Percentiles rank a stretch among this genome's conserved stretches.
phyloP scores from a whole-genome alignment of 2,888 invertebrate species.

The Agrotis exclamationis region DNA sequence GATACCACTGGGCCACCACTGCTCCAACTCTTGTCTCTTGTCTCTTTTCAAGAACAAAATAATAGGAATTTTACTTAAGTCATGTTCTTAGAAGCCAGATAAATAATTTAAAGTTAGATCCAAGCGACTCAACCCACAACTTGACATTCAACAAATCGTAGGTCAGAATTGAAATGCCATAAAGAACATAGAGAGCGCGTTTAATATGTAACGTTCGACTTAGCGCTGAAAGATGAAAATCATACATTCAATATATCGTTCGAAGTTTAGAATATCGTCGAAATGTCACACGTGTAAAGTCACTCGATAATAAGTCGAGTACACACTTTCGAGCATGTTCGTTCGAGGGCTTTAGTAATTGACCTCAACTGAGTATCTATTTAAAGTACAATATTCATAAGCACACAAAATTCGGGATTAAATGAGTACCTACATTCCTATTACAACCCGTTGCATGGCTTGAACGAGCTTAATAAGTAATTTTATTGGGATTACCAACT shows the following conservation, averaged over 20 bases:
- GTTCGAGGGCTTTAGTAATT: constrained; percentile 27
- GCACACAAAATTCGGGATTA: constrained; percentile 50
- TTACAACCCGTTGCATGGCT: constrained; percentile 52
- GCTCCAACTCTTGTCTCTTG: too few species aligned
- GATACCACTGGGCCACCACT: too few species aligned
- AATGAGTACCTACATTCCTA: constrained; percentile 53
- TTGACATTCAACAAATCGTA: neutral
- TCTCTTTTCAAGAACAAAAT: too few species aligned
- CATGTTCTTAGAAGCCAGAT: neutral
- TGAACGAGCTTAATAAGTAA: constrained; percentile 54
- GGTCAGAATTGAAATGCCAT: too few species aligned
- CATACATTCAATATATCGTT: too few species aligned
- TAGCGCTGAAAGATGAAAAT: too few species aligned
- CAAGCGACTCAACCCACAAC: neutral
- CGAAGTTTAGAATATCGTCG: too few species aligned
- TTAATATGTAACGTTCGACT: too few species aligned
- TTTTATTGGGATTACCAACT: constrained; percentile 56
- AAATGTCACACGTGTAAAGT: neutral
- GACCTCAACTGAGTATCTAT: constrained; percentile 40
- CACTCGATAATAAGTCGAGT: neutral
- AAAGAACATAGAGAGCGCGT: too few species aligned
- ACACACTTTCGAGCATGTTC: neutral
- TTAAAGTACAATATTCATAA: constrained; percentile 55
- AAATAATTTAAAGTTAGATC: neutral
- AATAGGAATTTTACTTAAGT: neutral